A percentile compares a stretch with the other conserved stretches of the same genome.
These are phyloP conservation scores for Cistogaster globosa DNA, from an alignment of 2,888 invertebrate genomes.

Conservation along the genomic window DNA sequence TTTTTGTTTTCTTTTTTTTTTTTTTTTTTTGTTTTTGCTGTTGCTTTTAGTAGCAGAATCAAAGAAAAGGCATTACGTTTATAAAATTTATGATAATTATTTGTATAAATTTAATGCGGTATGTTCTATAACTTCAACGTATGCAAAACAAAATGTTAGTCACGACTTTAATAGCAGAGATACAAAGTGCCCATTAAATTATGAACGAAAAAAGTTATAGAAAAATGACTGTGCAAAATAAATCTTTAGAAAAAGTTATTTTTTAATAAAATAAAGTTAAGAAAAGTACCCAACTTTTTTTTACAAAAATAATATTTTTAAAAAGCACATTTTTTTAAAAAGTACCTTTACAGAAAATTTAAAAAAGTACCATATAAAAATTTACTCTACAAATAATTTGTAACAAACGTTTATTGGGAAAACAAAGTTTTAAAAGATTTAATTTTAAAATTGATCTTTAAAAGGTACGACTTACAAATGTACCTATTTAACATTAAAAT, in stretches of 20 bases:
- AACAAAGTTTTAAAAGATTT: too few species aligned
- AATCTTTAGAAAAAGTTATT: neutral
- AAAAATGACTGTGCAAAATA: too few species aligned
- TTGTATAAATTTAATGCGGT: constrained; percentile 36
- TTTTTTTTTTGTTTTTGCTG: constrained; percentile 5
- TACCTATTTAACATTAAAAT: too few species aligned
- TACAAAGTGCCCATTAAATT: neutral
- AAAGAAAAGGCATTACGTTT: constrained; percentile 1
- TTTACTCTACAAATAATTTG: too few species aligned
- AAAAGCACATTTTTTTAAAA: too few species aligned
- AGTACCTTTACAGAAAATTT: too few species aligned
- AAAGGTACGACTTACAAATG: too few species aligned
- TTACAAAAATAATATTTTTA: too few species aligned
- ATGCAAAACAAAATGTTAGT: constrained; percentile 18
- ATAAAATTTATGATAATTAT: constrained; percentile 58
- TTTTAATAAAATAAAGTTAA: neutral
- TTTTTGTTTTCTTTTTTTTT: neutral
- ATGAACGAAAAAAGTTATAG: neutral
- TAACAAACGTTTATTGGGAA: too few species aligned
- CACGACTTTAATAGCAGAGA: constrained; percentile 48
- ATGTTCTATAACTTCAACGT: constrained; percentile 19
- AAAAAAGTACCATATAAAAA: too few species aligned
- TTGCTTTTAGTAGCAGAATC: neutral
- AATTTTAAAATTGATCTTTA: too few species aligned
- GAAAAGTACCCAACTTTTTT: too few species aligned